phyloP scores from a whole-genome alignment of 2,113 vertebrate genomes.

The Stegostoma tigrinum region DNA sequence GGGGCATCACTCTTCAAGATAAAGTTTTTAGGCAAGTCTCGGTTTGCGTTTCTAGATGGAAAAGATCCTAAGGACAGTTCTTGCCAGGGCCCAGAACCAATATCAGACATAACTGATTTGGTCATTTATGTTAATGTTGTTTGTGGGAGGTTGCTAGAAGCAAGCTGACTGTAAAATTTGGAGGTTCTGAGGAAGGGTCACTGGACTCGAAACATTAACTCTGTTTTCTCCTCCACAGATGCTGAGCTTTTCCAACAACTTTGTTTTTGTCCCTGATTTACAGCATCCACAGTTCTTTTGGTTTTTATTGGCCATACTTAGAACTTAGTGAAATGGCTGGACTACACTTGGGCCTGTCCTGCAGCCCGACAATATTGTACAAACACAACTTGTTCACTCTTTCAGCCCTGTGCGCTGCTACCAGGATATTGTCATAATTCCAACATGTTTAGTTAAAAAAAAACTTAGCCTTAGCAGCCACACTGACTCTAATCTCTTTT shows the following conservation, averaged over 20 bases:
- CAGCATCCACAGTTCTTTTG: no score
- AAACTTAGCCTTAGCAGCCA: not conserved
- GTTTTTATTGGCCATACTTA: not conserved
- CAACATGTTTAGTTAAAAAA: not conserved
- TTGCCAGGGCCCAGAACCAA: not conserved
- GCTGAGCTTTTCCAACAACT: no score
- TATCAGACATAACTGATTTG: not conserved
- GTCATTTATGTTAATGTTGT: not conserved
- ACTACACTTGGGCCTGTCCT: not conserved
- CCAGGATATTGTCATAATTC: not conserved
- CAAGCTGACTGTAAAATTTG: not conserved
- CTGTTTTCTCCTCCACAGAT: no score
- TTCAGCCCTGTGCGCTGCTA: not conserved
- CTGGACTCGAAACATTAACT: no score
- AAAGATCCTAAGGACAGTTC: not conserved
- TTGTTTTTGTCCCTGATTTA: no score
- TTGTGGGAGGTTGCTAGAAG: not conserved
- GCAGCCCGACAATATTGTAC: not conserved
- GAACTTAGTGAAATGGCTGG: not conserved
- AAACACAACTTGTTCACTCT: not conserved
- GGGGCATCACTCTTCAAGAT: not conserved
- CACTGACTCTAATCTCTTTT: not conserved
- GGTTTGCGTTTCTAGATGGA: not conserved
- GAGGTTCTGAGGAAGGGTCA: no score
- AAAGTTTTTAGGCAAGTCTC: not conserved